These are phyloP conservation scores for Percopsis omiscomaycus DNA, from an alignment of 2,797 vertebrate genomes.

Conservation along the genomic window DNA sequence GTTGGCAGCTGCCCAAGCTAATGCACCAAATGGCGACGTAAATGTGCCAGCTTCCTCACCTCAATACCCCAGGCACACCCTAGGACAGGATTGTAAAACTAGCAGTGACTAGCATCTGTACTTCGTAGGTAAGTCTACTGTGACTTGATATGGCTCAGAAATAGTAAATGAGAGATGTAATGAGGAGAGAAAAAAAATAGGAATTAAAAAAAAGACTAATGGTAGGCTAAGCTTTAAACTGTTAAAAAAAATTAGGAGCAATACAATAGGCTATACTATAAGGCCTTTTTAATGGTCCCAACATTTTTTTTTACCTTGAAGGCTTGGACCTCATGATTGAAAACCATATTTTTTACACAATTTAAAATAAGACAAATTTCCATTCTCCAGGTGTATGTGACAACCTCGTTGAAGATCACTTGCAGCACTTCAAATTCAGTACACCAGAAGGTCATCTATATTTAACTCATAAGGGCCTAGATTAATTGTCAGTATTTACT, in stretches of 20 bases:
- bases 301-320: no score
- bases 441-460: neutral
- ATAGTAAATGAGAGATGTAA: neutral
- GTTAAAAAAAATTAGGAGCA: neutral
- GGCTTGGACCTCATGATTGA: no score
- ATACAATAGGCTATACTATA: neutral
- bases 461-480: no score
- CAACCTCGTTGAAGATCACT: no score
- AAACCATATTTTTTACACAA: no score
- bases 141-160: slow-evolving; percentile 2
- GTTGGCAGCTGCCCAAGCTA: slow-evolving; percentile 59
- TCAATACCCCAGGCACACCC: slow-evolving; percentile 8
- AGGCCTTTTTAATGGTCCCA: no score
- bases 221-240: neutral
- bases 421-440: no score
- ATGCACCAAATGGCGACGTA: slow-evolving; percentile 58
- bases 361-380: no score
- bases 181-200: slow-evolving; percentile 10
- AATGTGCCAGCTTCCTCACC: slow-evolving; percentile 33
- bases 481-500: no score
- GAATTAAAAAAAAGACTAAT: neutral
- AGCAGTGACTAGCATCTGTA: neutral
- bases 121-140: neutral
- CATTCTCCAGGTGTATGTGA: no score
- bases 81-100: neutral